These are phyloP conservation scores for Perdix hodgsoniae DNA, from an alignment of 2,797 vertebrate genomes.

Conservation along the genomic window DNA sequence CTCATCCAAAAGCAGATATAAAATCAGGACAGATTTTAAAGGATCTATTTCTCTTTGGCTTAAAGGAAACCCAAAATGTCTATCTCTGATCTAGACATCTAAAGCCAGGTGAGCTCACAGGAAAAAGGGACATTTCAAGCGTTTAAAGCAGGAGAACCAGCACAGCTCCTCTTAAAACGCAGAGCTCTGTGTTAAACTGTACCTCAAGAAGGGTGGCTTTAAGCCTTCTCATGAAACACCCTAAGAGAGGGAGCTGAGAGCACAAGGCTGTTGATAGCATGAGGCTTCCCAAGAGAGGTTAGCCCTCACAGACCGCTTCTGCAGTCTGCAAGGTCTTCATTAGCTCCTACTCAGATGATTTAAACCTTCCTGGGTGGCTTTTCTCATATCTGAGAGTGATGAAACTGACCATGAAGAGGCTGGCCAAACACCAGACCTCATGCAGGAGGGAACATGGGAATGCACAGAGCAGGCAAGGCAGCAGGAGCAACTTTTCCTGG, in stretches of 20 bases:
- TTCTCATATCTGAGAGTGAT: slow-evolving; percentile 4
- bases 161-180: background rate
- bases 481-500: slow-evolving; percentile 30
- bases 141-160: fast-evolving
- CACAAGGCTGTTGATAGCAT: background rate
- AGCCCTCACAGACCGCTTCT: background rate
- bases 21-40: slow-evolving; percentile 46
- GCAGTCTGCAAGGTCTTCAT: background rate
- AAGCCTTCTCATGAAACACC: background rate
- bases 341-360: background rate
- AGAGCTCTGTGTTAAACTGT: background rate
- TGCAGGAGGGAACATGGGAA: slow-evolving; percentile 56
- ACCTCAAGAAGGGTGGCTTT: background rate
- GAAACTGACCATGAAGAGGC: slow-evolving; percentile 57
- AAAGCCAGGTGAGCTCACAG: slow-evolving; percentile 29
- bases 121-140: background rate
- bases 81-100: background rate
- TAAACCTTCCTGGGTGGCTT: background rate
- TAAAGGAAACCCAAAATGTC: background rate
- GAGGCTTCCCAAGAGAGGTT: background rate
- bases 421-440: slow-evolving; percentile 52
- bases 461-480: background rate
- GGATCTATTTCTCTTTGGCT: background rate
- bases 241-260: background rate
- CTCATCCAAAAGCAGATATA: slow-evolving; percentile 56